A percentile compares a stretch with the other conserved stretches of the same genome.
phyloP scores from a whole-genome alignment of 2,888 invertebrate species.

The Oscheius sp. region DNA sequence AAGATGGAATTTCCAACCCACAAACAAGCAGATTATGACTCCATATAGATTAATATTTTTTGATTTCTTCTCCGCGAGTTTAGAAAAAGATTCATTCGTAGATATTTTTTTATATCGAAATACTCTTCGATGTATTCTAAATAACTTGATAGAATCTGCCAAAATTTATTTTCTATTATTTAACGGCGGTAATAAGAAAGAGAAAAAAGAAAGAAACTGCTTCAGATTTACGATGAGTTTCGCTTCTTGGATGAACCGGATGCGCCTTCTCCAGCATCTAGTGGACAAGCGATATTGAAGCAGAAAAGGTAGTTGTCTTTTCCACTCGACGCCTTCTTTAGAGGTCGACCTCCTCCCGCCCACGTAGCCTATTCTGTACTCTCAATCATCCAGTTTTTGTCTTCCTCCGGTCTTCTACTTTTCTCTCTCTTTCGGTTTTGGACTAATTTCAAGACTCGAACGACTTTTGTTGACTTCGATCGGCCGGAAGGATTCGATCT shows the following conservation, averaged over 20 bases:
- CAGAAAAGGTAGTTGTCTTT: background rate
- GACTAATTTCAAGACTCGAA: background rate
- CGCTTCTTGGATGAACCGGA: constrained; percentile 49
- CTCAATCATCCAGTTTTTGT: constrained; percentile 7
- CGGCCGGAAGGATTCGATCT: constrained; percentile 23
- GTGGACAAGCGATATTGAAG: constrained; percentile 8
- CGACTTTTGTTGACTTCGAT: constrained; percentile 18
- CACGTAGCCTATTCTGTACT: constrained; percentile 19
- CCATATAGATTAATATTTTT: too few species aligned
- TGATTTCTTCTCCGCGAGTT: too few species aligned
- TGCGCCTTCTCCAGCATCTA: constrained; percentile 36
- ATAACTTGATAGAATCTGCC: too few species aligned
- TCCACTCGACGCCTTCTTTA: background rate
- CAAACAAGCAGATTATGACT: too few species aligned
- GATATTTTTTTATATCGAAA: too few species aligned
- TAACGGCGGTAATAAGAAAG: too few species aligned
- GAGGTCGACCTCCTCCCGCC: constrained; percentile 2
- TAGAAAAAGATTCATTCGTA: too few species aligned
- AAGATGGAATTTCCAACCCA: too few species aligned
- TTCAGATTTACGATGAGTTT: constrained; percentile 53
- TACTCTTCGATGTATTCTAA: too few species aligned
- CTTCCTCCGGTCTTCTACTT: background rate
- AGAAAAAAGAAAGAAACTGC: too few species aligned
- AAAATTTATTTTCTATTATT: too few species aligned
- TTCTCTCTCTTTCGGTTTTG: constrained; percentile 1